Evolutionary conservation across 2,888 invertebrate species (phyloP).

Genomic region (Malacosoma neustria): DNA sequence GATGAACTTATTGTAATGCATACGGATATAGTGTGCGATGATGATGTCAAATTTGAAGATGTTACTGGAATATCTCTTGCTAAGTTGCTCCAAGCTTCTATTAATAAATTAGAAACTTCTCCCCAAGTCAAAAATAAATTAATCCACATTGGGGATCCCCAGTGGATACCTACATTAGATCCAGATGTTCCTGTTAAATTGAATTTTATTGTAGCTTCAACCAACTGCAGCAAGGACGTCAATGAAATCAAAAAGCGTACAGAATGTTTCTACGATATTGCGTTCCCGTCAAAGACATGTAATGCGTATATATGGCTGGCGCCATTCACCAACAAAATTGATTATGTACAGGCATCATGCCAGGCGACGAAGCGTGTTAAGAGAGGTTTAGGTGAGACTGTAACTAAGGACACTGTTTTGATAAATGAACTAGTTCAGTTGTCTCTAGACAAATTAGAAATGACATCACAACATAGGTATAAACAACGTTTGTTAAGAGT

Average conservation of each 20-base stretch:
- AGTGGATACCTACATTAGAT: conserved; percentile 40
- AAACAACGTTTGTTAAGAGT: conserved; percentile 49
- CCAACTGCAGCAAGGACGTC: conserved; percentile 45
- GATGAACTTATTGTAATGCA: conserved; percentile 39
- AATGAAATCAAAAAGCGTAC: conserved; percentile 19
- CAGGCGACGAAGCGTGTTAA: conserved; percentile 18
- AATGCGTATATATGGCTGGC: conserved; percentile 34
- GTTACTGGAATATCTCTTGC: conserved; percentile 36
- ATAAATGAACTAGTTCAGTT: conserved; percentile 40
- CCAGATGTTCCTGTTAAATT: conserved; percentile 32
- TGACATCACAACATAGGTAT: conserved; percentile 41
- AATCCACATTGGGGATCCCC: conserved; percentile 39
- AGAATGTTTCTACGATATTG: conserved; percentile 29
- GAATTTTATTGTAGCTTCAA: conserved; percentile 32
- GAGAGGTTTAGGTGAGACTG: conserved; percentile 25
- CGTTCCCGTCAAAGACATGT: conserved; percentile 29
- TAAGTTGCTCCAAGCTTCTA: conserved; percentile 29
- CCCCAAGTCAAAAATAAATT: conserved; percentile 31
- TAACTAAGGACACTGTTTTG: conserved; percentile 24
- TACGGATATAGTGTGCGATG: conserved; percentile 41
- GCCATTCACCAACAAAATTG: conserved; percentile 31
- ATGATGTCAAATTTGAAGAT: conserved; percentile 33
- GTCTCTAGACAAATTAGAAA: conserved; percentile 49
- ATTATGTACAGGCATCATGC: conserved; percentile 27
- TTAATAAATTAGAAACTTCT: conserved; percentile 32